Evolutionary conservation across 2,888 invertebrate species (phyloP), one percentile per base, ranked within the genome.

Genomic region (Amiota communis): DNA sequence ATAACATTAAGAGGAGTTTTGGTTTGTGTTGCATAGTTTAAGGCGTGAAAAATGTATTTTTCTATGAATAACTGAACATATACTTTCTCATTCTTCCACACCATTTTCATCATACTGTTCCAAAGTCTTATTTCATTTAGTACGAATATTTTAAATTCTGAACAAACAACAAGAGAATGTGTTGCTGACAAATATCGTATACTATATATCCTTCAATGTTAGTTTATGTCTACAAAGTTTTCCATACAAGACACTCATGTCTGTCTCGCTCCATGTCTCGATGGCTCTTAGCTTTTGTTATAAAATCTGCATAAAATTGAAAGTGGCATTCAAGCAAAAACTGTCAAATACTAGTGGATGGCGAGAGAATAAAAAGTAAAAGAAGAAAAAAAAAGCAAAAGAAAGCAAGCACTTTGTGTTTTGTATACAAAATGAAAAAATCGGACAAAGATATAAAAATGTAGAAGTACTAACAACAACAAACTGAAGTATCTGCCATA

Each of bases 1-100:
- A 36, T 36, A 4, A 6, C 36, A 36, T 36, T 36, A 4, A 6
- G 36, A 36, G 36, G 36, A 36, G 36, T 71, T 73, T 64, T 77
- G 74, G 71, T 71, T 68, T 76, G 70, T 68, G 70, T 74, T 77
- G 78, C 73, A 78, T 78, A 77, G 75, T 79, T 82, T 81, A 79
- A 77, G 82, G 80, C 81, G 74, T 69, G 74, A 77, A 76, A 73
- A 10, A 53, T 8, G 13, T 3, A 53, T 23, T 23, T 53, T 63
- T 63, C 36, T n/a, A n/a, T n/a, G n/a, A n/a, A n/a, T n/a, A n/a
- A n/a, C n/a, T n/a, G n/a, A n/a, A n/a, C n/a, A 63, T 63, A 46
- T 36, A 3, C 23, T 23, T 3, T 23, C 3, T 23, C 23, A 23
- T 23, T 3, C 1, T 23, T 23, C 23, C 23, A 23, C 63, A 59